These are phyloP conservation scores for Conus betulinus DNA, from an alignment of 1,140 invertebrate species.

Conservation along the genomic window DNA sequence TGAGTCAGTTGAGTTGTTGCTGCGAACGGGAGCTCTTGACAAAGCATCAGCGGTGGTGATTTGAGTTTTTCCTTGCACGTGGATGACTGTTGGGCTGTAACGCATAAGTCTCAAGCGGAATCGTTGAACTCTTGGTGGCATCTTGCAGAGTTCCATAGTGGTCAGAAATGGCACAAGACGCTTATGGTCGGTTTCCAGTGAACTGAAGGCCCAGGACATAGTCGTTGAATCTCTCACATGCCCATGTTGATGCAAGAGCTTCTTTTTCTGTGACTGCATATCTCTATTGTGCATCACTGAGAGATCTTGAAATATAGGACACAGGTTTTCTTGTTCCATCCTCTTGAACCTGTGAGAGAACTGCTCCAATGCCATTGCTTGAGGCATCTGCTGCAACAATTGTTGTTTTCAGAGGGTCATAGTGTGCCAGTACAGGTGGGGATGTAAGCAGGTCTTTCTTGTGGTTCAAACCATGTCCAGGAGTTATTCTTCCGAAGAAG, in stretches of 20 bases:
- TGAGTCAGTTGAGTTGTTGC: background rate
- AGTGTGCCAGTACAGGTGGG: too few species aligned
- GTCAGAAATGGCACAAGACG: slow-evolving; percentile 49
- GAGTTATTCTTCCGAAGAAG: slow-evolving; percentile 38
- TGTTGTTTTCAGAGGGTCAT: slow-evolving; percentile 39
- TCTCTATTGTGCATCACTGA: slow-evolving; percentile 70
- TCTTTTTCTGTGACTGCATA: slow-evolving; percentile 78
- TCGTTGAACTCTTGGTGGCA: slow-evolving; percentile 48
- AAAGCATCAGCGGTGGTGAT: slow-evolving; percentile 50
- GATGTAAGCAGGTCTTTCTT: slow-evolving; percentile 33
- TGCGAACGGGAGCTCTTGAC: slow-evolving; percentile 38
- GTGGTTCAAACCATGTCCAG: slow-evolving; percentile 36
- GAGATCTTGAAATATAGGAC: slow-evolving; percentile 46
- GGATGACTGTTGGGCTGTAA: too few species aligned
- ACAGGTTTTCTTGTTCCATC: slow-evolving; percentile 37
- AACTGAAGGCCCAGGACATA: too few species aligned
- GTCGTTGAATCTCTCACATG: too few species aligned
- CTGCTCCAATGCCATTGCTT: slow-evolving; percentile 52
- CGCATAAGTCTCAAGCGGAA: slow-evolving; percentile 46
- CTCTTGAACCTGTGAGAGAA: too few species aligned
- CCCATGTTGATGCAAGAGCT: too few species aligned
- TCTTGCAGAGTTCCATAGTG: slow-evolving; percentile 31
- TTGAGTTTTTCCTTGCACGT: too few species aligned
- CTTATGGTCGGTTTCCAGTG: too few species aligned
- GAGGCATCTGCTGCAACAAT: slow-evolving; percentile 47